Conservation (phyloP, 2,113 vertebrate species). For the Trematocara stigmaticum region DNA sequence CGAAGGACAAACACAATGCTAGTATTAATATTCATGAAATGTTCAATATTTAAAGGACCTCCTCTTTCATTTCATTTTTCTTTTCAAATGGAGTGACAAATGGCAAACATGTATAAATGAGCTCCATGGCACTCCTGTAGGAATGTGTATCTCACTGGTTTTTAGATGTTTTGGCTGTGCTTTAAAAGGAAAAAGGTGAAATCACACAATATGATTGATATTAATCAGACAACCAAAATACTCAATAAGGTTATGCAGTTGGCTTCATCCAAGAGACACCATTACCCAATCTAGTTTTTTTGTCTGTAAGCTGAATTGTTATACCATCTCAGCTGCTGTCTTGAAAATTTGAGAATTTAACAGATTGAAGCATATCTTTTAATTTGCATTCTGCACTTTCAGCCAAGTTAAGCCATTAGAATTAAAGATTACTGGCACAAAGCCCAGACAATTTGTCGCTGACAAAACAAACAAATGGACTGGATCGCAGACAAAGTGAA, state of each 20-base stretch:
- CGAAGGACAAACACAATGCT: neutral
- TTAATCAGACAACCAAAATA: neutral
- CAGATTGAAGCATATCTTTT: neutral
- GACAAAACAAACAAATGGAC: neutral
- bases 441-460: neutral
- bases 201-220: neutral
- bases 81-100: neutral
- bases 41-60: neutral
- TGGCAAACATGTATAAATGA: neutral
- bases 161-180: neutral
- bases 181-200: neutral
- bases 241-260: neutral
- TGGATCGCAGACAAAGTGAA: neutral
- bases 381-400: neutral
- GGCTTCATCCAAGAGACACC: neutral
- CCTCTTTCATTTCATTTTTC: neutral
- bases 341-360: neutral
- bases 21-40: neutral
- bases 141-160: neutral
- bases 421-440: constrained; percentile 9
- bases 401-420: neutral
- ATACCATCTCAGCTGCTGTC: neutral
- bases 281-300: neutral
- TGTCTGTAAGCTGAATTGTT: neutral
- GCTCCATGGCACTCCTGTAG: neutral